These are phyloP conservation scores for Ooceraea biroi DNA, from an alignment of 1,140 invertebrate species.

Conservation along the genomic window DNA sequence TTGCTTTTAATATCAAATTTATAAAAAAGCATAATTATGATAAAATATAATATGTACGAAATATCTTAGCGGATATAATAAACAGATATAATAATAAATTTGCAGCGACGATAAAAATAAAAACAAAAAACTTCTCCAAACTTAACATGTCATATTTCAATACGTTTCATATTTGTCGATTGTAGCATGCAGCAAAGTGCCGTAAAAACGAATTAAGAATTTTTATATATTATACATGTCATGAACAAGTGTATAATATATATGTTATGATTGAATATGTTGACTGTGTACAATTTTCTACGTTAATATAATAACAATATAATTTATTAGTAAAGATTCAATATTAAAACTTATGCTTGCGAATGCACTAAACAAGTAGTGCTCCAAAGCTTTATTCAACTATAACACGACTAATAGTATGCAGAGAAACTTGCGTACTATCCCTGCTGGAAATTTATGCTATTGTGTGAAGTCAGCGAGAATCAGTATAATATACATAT, in stretches of 20 bases:
- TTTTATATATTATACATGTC: neutral
- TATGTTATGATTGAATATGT: too few relatives aligned
- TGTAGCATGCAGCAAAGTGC: neutral
- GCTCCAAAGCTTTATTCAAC: constrained; percentile 11
- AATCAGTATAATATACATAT: neutral
- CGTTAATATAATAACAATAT: neutral
- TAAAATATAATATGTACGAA: too few relatives aligned
- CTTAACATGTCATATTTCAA: neutral
- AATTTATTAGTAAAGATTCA: neutral
- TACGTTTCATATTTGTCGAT: constrained; percentile 1
- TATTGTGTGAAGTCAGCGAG: neutral
- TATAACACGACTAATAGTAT: neutral
- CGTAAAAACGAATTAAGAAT: neutral
- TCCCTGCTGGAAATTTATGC: constrained; percentile 5
- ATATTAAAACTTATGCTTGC: neutral
- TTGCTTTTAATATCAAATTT: neutral
- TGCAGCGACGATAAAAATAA: neutral
- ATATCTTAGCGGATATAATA: too few relatives aligned
- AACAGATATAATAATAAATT: neutral
- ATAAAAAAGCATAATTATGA: too few relatives aligned
- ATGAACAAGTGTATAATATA: too few relatives aligned
- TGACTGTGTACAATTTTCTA: neutral
- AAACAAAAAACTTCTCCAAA: neutral
- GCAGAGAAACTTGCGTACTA: constrained; percentile 10
- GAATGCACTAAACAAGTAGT: neutral